Evolutionary conservation across 1,140 invertebrate species (phyloP), one percentile per base, ranked within the genome.

Genomic region (Trichonephila clavipes): DNA sequence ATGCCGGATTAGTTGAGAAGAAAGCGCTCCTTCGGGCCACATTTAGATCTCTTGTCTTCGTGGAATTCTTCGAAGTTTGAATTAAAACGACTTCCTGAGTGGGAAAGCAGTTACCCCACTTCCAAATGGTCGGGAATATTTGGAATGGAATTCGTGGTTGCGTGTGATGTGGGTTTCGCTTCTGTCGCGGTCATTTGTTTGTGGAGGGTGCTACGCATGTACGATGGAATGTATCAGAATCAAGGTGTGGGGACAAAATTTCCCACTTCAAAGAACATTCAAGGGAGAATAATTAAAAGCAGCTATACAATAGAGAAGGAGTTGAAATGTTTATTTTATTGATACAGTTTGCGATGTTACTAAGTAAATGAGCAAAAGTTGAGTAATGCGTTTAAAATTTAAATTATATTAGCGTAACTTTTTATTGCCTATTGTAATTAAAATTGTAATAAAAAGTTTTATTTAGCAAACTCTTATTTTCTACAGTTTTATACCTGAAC

Each of bases 61-160:
- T 89, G 83, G 83, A 61, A 61, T 85, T 85, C 72, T 16, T 18
- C 34, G 72, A 77, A 77, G 83, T 85, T 88, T 88, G 62, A 88
- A 88, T 88, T 88, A 88, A 88, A 88, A 88, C 86, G 66, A 21
- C 18, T 77, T 69, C n/a, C 66, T 24, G 66, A 4, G 66, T 14
- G 28, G 4, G n/a, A 19, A 85, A 61, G 83, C 58, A 85, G 83
- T 77, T 77, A 28, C 34, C 34, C 34, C 14, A 58, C 44, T 85
- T 58, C 51, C 61, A 85, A 59, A 85, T 61, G 58, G 83, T 85
- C 24, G 51, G 3, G 83, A 19, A 59, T 59, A 58, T 85, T 85
- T 85, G 83, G 24, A 85, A 85, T 85, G 51, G 58, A 85, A 85
- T 61, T 85, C 24, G 21, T 58, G 83, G 44, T 61, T 24, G n/a